Percentiles rank a stretch among this genome's conserved stretches.
These are phyloP conservation scores for Phaonia tiefii DNA, from an alignment of 2,888 invertebrate genomes.

Conservation along the genomic window DNA sequence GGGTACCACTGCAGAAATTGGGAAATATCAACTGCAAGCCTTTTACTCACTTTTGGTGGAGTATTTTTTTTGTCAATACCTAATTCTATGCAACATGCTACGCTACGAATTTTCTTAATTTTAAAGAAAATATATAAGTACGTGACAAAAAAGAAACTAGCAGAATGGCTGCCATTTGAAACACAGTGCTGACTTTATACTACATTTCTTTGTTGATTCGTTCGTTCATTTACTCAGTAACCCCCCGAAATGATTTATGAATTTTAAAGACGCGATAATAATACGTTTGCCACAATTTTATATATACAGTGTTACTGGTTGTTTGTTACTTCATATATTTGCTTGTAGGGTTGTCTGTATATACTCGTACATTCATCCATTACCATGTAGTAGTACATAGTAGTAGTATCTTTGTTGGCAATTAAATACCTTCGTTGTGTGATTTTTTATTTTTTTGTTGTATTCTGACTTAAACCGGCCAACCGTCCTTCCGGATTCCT, in stretches of 20 bases:
- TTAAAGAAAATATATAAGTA: no score
- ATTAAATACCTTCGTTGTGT: constrained; percentile 47
- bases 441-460: background rate
- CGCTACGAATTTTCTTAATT: no score
- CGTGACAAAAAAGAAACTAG: no score
- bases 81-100: no score
- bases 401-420: constrained; percentile 70
- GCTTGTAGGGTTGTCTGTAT: constrained; percentile 30
- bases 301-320: constrained; percentile 17
- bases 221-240: constrained; percentile 42
- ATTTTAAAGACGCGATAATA: constrained; percentile 68
- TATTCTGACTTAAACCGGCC: constrained; percentile 2
- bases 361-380: constrained; percentile 29
- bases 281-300: constrained; percentile 66
- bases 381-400: no score
- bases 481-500: constrained; percentile 14
- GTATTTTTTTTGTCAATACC: no score
- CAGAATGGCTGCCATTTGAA: no score
- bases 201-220: background rate
- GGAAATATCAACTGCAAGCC: no score
- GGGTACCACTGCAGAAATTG: no score
- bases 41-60: no score
- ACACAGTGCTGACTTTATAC: no score
- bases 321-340: constrained; percentile 16
- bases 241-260: constrained; percentile 69